These are phyloP conservation scores for Anthrax anthrax DNA, from an alignment of 2,888 invertebrate species.

Conservation along the genomic window DNA sequence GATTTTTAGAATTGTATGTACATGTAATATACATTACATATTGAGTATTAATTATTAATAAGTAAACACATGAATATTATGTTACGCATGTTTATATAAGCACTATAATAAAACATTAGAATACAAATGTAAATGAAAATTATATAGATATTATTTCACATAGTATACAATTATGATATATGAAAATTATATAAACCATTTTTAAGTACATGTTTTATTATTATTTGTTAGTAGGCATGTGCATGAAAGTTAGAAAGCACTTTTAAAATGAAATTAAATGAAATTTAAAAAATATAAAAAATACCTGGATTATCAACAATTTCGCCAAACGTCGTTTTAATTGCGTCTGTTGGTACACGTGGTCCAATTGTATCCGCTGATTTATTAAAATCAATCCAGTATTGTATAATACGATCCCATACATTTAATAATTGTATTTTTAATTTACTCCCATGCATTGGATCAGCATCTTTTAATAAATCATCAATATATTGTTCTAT, in stretches of 20 bases:
- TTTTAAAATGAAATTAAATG: neutral
- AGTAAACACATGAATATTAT: no score
- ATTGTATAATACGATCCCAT: constrained; percentile 88
- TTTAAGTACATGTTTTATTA: no score
- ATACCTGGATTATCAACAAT: constrained; percentile 62
- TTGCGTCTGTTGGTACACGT: constrained; percentile 55
- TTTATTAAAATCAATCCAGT: constrained; percentile 66
- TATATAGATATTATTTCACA: no score
- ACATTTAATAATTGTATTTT: constrained; percentile 81
- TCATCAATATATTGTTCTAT: constrained; percentile 74
- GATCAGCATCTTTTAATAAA: constrained; percentile 65
- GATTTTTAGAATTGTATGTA: no score
- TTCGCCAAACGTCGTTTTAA: constrained; percentile 54
- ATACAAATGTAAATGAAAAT: no score
- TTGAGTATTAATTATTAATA: no score
- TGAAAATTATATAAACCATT: no score
- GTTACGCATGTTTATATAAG: no score
- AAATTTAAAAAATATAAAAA: neutral
- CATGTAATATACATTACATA: no score
- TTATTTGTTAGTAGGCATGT: neutral
- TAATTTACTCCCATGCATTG: constrained; percentile 62
- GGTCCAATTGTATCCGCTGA: constrained; percentile 47
- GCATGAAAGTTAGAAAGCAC: neutral
- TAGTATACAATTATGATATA: no score
- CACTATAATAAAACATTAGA: no score